Evolutionary conservation across 1,140 invertebrate species (phyloP), one percentile per base, ranked within the genome.

Genomic region (Colletes gigas): DNA sequence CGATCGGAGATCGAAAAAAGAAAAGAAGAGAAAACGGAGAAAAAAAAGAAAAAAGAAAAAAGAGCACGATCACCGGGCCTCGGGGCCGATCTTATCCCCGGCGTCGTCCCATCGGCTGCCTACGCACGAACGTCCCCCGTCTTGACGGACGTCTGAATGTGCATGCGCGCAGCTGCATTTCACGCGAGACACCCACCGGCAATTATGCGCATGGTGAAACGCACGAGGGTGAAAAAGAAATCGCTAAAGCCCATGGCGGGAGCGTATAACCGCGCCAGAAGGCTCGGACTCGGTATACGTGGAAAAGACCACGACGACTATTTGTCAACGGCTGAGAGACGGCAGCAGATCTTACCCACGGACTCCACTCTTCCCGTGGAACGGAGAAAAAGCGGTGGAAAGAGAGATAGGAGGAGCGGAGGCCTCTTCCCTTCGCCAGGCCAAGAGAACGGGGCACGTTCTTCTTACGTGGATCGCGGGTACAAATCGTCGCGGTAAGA

Each of bases 401-500:
- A 59, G 71, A 50, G 71, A 47, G 10, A 54, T 59, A 15, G 41
- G 52, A 15, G 67, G 19, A 52, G 71, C 54, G 39, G 41, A 12
- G 60, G 72, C 8, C 41, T 73, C 71, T 60, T 47, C 55, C 55
- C 41, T 82, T 47, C 30, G 15, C 50, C 79, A 50, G 55, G 59
- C 19, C 52, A 19, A 15, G 76, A 59, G 67, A 72, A 79, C 55
- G 71, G 83, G 63, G 81, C 81, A 70, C 76, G 73, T 85, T 83
- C 84, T 78, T 83, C 77, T 83, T 72, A 65, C 78, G 62, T 60
- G 84, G 71, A 86, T 86, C 78, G 82, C 70, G 55, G 78, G 82
- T 87, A 87, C 85, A 87, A 87, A 87, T 87, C 82, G 85, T 83
- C 81, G 85, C 84, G 85, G 85, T 86, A 54, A 87, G 85, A 87